phyloP scores from a whole-genome alignment of 2,888 invertebrate species.

The Heterodera filipjevi region DNA sequence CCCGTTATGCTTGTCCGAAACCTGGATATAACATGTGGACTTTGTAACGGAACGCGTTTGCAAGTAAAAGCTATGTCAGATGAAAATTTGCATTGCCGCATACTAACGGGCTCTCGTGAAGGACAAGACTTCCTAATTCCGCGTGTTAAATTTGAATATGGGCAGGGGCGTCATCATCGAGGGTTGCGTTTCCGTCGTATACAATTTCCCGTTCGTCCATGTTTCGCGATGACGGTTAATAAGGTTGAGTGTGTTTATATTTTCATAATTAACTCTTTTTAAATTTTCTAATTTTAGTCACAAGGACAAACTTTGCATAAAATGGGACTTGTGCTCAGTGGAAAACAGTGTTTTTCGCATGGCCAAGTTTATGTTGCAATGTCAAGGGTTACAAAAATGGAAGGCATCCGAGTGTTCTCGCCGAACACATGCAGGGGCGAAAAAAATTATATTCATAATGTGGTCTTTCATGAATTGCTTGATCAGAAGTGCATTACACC shows the following conservation, averaged over 20 bases:
- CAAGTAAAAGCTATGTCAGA: not conserved
- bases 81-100: not conserved
- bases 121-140: slow-evolving; percentile 17
- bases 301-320: slow-evolving; percentile 11
- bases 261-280: not conserved
- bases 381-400: slow-evolving; percentile 5
- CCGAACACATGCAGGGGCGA: slow-evolving; percentile 12
- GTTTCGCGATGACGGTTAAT: slow-evolving; percentile 33
- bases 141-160: slow-evolving; percentile 13
- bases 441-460: not conserved
- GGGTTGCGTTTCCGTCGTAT: slow-evolving; percentile 49
- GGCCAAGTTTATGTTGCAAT: slow-evolving; percentile 16
- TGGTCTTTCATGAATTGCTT: slow-evolving; percentile 4
- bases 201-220: slow-evolving; percentile 39
- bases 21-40: slow-evolving; percentile 4
- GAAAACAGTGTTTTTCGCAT: slow-evolving; percentile 6
- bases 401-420: not conserved
- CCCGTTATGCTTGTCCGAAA: slow-evolving; percentile 4
- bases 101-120: slow-evolving; percentile 13
- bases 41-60: slow-evolving; percentile 18
- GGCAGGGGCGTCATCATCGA: slow-evolving; percentile 21
- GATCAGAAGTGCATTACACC: not conserved
- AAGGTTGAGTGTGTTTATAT: not conserved
- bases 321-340: slow-evolving; percentile 10
- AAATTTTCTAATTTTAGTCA: not conserved